These are phyloP conservation scores for Stenoptilia bipunctidactyla DNA, from an alignment of 2,888 invertebrate species.

Conservation along the genomic window DNA sequence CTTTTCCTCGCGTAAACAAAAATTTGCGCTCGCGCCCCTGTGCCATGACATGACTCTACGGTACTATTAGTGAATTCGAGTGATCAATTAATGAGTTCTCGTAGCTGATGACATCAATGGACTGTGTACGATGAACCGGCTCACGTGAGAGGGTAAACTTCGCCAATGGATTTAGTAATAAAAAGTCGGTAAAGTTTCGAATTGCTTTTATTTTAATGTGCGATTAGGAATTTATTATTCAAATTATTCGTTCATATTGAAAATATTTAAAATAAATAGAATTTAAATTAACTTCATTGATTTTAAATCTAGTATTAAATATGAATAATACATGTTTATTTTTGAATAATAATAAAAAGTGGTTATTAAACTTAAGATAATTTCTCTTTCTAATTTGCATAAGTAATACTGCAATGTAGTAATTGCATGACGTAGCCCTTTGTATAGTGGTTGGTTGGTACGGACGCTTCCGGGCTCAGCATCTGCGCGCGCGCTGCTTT, in stretches of 20 bases:
- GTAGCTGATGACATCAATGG: conserved; percentile 21
- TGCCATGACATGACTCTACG: conserved; percentile 7
- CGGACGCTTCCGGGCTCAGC: conserved; percentile 59
- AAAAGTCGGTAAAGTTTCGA: conserved; percentile 67
- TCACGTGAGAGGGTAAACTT: conserved; percentile 42
- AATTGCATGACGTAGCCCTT: conserved; percentile 19
- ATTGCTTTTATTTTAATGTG: conserved; percentile 17
- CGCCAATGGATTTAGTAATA: conserved; percentile 65
- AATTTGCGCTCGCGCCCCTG: conserved; percentile 33
- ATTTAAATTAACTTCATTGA: too few species aligned
- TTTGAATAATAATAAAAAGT: background rate
- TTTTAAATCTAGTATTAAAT: background rate
- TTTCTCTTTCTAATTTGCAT: background rate
- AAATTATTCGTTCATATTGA: too few species aligned
- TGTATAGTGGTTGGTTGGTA: conserved; percentile 41
- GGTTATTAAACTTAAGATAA: background rate
- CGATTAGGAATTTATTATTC: conserved; percentile 18
- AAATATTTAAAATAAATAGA: too few species aligned
- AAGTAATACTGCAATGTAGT: background rate
- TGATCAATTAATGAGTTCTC: conserved; percentile 7
- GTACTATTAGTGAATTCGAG: conserved; percentile 1
- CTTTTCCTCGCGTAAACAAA: conserved; percentile 64
- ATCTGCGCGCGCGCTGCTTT: conserved; percentile 62
- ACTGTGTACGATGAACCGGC: conserved; percentile 48
- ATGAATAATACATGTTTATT: too few species aligned